Base-by-base conservation (phyloP, 1,140 invertebrate species). In the Acromyrmex echinatior region DNA sequence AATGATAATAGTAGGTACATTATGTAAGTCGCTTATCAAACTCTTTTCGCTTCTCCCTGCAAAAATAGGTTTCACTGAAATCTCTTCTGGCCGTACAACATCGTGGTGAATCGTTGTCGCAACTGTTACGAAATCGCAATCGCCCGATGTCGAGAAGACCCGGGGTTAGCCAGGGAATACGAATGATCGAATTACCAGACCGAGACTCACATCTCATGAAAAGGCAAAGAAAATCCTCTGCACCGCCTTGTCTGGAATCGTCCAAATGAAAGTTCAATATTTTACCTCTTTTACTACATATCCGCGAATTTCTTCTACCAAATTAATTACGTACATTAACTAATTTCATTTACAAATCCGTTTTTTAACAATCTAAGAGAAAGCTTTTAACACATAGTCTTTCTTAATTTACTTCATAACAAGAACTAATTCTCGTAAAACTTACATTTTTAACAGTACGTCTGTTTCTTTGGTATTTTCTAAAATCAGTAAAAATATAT, bases 181-280 rank as follows among this genome's bases (percentile, higher is more conserved):
- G 92, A 95, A 95, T 87, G 92, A 93, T 92, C 93, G 91, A 90
- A 95, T 95, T 95, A 94, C 90, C 89, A 79, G 66, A 82, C 71
- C 62, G 62, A 49, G 51, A 81, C 71, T 65, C 80, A 62, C 80
- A 76, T 45, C 78, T 87, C 39, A 77, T 87, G 76, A 91, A 88
- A 86, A 73, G 77, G 73, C 79, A 78, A 71, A 73, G 86, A 68
- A 74, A 76, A 70, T 87, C 70, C 77, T 71, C 74, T 31, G 16
- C 56, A 71, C 39, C 82, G 85, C 73, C 81, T 78, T 45, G 66
- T 86, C 74, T 80, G 62, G 78, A 90, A 90, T 91, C 81, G 84
- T 87, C 86, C 51, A 45, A 88, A 91, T 87, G 88, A 88, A 90
- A 89, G 91, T 87, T 65, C 53, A 76, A 84, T 77, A 86, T 91